Conservation (phyloP, 2,797 vertebrate species). For the Myotis daubentonii region DNA sequence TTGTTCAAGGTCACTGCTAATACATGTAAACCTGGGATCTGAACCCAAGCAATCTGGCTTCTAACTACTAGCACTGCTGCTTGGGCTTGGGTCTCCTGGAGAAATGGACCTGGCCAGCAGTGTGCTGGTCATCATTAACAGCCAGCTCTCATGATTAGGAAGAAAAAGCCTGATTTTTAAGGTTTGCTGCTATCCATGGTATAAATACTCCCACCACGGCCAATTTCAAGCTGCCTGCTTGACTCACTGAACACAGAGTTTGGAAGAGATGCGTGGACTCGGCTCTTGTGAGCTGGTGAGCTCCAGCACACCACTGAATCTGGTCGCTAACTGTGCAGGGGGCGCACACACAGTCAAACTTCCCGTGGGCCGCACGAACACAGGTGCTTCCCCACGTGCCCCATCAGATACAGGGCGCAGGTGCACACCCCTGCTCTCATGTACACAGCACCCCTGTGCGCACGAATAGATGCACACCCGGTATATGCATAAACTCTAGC, state of each 20-base stretch:
- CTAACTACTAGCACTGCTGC: background rate
- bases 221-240: background rate
- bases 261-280: background rate
- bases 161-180: background rate
- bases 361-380: background rate
- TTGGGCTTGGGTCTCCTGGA: background rate
- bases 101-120: background rate
- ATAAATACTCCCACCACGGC: background rate
- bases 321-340: background rate
- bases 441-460: background rate
- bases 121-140: background rate
- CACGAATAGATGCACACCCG: rapidly evolving
- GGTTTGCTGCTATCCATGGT: background rate
- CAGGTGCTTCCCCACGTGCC: background rate
- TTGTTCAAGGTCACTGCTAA: background rate
- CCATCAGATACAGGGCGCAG: background rate
- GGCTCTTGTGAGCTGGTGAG: background rate
- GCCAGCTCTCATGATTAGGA: rapidly evolving
- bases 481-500: too few species aligned
- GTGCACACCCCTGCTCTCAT: background rate
- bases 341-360: rapidly evolving
- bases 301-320: background rate
- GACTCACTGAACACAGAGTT: background rate
- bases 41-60: background rate
- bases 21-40: background rate